phyloP scores from a whole-genome alignment of 2,888 invertebrate genomes.

The Spodoptera exigua region DNA sequence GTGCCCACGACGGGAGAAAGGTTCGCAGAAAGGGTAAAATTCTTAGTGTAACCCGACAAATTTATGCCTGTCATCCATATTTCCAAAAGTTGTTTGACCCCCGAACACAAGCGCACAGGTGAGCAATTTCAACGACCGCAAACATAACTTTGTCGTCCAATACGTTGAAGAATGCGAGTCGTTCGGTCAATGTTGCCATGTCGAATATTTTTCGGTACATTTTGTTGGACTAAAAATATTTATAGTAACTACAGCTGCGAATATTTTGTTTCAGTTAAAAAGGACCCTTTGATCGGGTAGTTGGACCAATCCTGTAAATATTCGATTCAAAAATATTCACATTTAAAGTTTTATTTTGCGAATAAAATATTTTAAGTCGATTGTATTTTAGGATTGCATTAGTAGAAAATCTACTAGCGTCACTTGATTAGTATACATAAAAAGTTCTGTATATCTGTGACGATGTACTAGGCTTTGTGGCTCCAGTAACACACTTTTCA shows the following conservation, averaged over 20 bases:
- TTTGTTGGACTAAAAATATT: constrained; percentile 58
- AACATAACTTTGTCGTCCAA: constrained; percentile 59
- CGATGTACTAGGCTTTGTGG: background rate
- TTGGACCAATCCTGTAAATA: background rate
- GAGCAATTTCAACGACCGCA: constrained; percentile 44
- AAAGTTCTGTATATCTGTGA: background rate
- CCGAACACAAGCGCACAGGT: constrained; percentile 35
- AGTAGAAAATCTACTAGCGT: background rate
- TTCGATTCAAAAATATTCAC: constrained; percentile 11
- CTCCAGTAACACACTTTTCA: background rate
- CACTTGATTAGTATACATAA: constrained; percentile 1
- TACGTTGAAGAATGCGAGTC: constrained; percentile 64
- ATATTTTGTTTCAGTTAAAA: constrained; percentile 41
- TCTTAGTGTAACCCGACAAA: constrained; percentile 56
- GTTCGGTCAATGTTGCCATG: constrained; percentile 63
- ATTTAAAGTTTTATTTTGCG: constrained; percentile 4
- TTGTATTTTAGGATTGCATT: background rate
- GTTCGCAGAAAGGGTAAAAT: constrained; percentile 63
- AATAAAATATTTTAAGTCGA: background rate
- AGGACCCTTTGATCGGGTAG: constrained; percentile 23
- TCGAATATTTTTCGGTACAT: constrained; percentile 60
- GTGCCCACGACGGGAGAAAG: constrained; percentile 50
- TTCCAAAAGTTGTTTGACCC: constrained; percentile 35
- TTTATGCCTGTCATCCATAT: constrained; percentile 54
- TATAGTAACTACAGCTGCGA: constrained; percentile 13